phyloP scores from a whole-genome alignment of 2,113 vertebrate genomes.

The Salvelinus fontinalis region DNA sequence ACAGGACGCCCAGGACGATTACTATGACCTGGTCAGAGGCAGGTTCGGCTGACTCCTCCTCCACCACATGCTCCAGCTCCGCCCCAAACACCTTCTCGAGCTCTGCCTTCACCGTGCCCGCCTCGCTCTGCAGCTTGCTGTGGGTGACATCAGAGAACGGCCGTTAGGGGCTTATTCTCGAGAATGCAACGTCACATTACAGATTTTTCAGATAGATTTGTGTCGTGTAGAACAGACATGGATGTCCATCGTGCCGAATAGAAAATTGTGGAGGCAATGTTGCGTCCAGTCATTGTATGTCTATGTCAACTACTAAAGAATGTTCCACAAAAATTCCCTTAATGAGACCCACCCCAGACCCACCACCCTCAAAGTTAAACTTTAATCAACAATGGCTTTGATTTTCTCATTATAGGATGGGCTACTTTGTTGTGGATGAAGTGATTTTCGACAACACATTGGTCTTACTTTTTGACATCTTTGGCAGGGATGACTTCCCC shows the following conservation, averaged over 20 bases:
- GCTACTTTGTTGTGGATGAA: too few relatives aligned
- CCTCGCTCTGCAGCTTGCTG: slow-evolving; percentile 74
- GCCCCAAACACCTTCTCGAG: slow-evolving; percentile 61
- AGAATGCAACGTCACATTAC: not conserved
- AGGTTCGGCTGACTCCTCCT: not conserved
- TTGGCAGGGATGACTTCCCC: slow-evolving; percentile 37
- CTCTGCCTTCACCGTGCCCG: slow-evolving; percentile 36
- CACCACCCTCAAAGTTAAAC: too few relatives aligned
- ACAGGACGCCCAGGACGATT: slow-evolving; percentile 58
- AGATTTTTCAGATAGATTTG: not conserved
- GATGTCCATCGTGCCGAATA: not conserved
- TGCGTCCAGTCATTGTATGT: too few relatives aligned
- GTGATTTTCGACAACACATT: not conserved
- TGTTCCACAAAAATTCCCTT: too few relatives aligned
- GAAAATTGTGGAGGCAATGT: not conserved
- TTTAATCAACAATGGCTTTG: too few relatives aligned
- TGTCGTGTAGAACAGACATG: not conserved
- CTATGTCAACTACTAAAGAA: too few relatives aligned
- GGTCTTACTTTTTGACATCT: slow-evolving; percentile 65
- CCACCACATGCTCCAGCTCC: slow-evolving; percentile 12
- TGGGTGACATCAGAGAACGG: not conserved
- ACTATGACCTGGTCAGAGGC: slow-evolving; percentile 8
- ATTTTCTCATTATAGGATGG: not conserved
- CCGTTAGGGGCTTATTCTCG: too few relatives aligned
- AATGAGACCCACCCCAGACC: too few relatives aligned